A percentile compares a stretch with the other conserved stretches of the same genome.
These are phyloP conservation scores for Drosophila ustulata DNA, from an alignment of 2,888 invertebrate genomes.

Conservation along the genomic window DNA sequence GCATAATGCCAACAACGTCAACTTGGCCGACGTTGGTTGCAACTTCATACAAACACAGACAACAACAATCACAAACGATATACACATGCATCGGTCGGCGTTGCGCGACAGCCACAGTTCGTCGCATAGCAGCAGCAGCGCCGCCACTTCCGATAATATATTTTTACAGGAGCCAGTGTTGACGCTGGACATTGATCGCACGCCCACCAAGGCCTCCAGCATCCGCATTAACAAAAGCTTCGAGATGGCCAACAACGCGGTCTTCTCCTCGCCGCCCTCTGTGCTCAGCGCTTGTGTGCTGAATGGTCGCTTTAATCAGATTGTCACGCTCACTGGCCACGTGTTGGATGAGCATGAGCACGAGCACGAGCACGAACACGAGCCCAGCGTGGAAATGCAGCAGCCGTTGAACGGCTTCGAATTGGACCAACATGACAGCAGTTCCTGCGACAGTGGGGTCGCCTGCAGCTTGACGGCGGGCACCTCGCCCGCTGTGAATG, in stretches of 20 bases:
- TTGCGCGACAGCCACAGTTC: constrained; percentile 79
- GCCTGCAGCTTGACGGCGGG: constrained; percentile 69
- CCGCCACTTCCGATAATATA: constrained; percentile 81
- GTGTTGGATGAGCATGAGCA: constrained; percentile 17
- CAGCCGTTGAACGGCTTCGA: constrained; percentile 60
- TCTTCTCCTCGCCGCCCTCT: constrained; percentile 82
- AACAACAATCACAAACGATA: neutral
- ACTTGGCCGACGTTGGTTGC: constrained; percentile 19
- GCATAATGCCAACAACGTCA: constrained; percentile 23
- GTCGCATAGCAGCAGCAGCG: constrained; percentile 71
- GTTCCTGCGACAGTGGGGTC: constrained; percentile 85
- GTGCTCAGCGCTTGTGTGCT: constrained; percentile 69
- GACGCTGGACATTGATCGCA: constrained; percentile 84
- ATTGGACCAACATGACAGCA: constrained; percentile 83
- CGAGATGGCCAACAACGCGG: constrained; percentile 76
- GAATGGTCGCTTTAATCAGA: constrained; percentile 84
- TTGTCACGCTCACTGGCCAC: constrained; percentile 80
- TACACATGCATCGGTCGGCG: constrained; percentile 58
- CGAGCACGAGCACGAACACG: constrained; percentile 41
- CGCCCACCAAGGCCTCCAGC: constrained; percentile 84
- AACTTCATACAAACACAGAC: constrained; percentile 30
- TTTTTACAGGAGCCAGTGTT: constrained; percentile 85
- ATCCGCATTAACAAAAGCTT: constrained; percentile 84
- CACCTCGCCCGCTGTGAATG: constrained; percentile 35
- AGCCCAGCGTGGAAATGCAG: constrained; percentile 13